These are phyloP conservation scores for Latrodectus geometricus DNA, from an alignment of 1,140 invertebrate species.

Conservation along the genomic window DNA sequence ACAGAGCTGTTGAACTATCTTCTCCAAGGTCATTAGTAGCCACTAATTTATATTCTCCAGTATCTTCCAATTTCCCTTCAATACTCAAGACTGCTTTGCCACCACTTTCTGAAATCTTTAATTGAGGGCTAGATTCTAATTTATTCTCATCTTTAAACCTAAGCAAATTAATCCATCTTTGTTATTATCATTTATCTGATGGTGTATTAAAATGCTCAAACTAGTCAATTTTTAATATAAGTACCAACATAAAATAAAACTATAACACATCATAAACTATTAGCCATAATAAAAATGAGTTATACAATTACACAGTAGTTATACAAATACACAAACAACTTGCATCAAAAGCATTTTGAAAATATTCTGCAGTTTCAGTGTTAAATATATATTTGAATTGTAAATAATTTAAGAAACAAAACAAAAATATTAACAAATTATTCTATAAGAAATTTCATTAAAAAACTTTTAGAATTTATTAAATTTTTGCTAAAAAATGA, in stretches of 20 bases:
- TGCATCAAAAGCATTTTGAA: neutral
- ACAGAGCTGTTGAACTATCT: conserved; percentile 67
- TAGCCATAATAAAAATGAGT: neutral
- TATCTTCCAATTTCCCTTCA: conserved; percentile 73
- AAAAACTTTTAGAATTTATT: no score
- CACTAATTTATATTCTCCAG: conserved; percentile 73
- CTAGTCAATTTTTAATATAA: neutral
- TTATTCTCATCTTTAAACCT: conserved; percentile 76
- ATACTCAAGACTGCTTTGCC: conserved; percentile 68
- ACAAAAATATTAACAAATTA: no score
- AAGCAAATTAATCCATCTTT: neutral
- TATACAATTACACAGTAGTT: neutral
- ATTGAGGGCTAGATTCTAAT: conserved; percentile 64
- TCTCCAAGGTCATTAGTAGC: conserved; percentile 72
- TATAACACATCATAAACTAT: neutral
- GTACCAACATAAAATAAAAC: no score
- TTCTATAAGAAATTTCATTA: no score
- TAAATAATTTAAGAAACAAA: no score
- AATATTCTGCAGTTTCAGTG: no score
- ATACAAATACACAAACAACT: neutral
- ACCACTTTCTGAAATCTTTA: conserved; percentile 71
- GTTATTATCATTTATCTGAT: neutral
- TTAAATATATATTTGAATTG: no score
- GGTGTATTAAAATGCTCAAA: neutral
- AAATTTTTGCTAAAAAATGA: no score